phyloP scores from a whole-genome alignment of 2,888 invertebrate genomes.

The Rhopalosiphum nymphaeae region DNA sequence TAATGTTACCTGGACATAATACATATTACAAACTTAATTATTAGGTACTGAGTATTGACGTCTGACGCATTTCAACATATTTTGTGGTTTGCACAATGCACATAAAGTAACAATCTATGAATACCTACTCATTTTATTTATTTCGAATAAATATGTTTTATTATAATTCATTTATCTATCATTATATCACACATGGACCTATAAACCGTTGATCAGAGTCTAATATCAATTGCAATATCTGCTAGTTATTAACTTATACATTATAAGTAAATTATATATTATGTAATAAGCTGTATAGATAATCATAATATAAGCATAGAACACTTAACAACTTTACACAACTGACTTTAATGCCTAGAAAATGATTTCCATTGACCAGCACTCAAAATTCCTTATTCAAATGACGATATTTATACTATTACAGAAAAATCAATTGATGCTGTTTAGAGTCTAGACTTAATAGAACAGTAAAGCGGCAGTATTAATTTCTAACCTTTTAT shows the following conservation, averaged over 20 bases:
- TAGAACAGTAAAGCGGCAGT: not conserved
- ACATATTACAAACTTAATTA: not conserved
- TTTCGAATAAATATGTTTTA: not conserved
- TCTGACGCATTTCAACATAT: not conserved
- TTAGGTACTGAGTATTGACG: not conserved
- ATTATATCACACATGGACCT: not conserved
- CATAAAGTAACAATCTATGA: not conserved
- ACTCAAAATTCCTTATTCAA: slow-evolving; percentile 19
- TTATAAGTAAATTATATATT: not conserved
- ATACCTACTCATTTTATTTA: not conserved
- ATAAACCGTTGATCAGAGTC: not conserved
- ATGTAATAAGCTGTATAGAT: not conserved
- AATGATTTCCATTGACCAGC: slow-evolving; percentile 6
- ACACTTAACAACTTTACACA: not conserved
- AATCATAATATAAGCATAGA: not conserved
- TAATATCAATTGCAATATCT: not conserved
- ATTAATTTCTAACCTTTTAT: not conserved
- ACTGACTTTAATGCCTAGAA: not conserved
- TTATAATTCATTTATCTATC: not conserved
- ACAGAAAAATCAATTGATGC: not conserved
- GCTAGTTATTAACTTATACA: not conserved
- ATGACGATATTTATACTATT: not conserved
- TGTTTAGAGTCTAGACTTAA: not conserved
- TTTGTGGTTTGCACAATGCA: not conserved
- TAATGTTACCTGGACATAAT: not conserved